Evolutionary conservation across 2,888 invertebrate species (phyloP).

Genomic region (Apotomis betuletana): DNA sequence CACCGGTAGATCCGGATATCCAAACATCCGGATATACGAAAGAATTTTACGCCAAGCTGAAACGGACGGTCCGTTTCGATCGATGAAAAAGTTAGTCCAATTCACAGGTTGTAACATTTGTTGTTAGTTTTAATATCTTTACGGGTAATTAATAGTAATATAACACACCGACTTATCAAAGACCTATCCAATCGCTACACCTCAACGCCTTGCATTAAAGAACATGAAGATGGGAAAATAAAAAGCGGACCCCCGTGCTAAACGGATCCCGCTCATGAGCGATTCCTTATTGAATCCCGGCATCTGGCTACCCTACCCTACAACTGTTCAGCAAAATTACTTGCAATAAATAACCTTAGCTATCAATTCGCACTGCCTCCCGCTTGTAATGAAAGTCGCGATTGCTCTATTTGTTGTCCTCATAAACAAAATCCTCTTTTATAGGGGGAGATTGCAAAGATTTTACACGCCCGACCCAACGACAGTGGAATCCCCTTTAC

Average conservation of each 20-base stretch:
- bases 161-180: too few species aligned
- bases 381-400: slow-evolving; percentile 61
- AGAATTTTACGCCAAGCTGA: too few species aligned
- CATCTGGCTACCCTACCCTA: slow-evolving; percentile 42
- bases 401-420: slow-evolving; percentile 69
- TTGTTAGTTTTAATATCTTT: too few species aligned
- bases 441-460: slow-evolving; percentile 71
- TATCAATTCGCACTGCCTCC: slow-evolving; percentile 69
- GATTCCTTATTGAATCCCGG: slow-evolving; percentile 32
- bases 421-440: slow-evolving; percentile 80
- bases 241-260: neutral
- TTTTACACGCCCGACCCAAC: slow-evolving; percentile 66
- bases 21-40: too few species aligned
- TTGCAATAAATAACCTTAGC: slow-evolving; percentile 70
- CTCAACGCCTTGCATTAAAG: neutral
- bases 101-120: too few species aligned
- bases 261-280: slow-evolving; percentile 23
- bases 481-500: slow-evolving; percentile 61
- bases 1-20: too few species aligned
- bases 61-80: too few species aligned
- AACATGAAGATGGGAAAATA: neutral
- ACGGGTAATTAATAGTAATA: too few species aligned
- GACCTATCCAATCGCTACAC: neutral
- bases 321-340: slow-evolving; percentile 65
- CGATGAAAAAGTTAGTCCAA: too few species aligned